Percentiles rank a stretch among this genome's conserved stretches.
Conservation (phyloP, 2,113 vertebrate genomes). For the Peromyscus leucopus region DNA sequence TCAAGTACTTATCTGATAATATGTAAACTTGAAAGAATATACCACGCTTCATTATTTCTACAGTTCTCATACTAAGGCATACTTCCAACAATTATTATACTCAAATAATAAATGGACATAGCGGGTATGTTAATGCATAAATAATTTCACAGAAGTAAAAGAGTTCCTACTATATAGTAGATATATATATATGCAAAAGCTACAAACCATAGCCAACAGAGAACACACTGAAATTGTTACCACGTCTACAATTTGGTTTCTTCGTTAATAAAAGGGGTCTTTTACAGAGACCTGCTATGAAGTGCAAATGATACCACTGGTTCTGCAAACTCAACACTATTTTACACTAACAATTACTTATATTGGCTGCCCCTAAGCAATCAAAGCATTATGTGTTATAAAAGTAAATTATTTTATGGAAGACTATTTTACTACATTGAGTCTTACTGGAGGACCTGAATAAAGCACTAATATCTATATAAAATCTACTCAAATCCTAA, state of each 20-base stretch:
- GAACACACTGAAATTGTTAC: neutral
- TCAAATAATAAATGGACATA: neutral
- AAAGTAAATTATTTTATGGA: conserved; percentile 2
- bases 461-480: neutral
- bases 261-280: conserved; percentile 17
- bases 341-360: conserved; percentile 6
- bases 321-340: conserved; percentile 2
- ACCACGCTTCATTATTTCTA: neutral
- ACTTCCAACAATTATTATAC: conserved; percentile 8
- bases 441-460: neutral
- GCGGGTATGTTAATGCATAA: neutral
- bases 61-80: neutral
- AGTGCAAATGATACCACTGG: neutral
- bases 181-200: neutral
- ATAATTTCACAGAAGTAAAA: neutral
- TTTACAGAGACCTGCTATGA: neutral
- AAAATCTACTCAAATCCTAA: neutral
- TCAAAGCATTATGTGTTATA: conserved; percentile 23
- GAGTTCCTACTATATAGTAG: neutral
- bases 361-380: conserved; percentile 27
- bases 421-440: neutral
- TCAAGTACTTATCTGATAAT: conserved; percentile 42
- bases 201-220: conserved; percentile 29
- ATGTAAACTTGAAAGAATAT: conserved; percentile 41
- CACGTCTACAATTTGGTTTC: conserved; percentile 30